phyloP scores from a whole-genome alignment of 53 echinoderm and acorn worm genomes.

The Arbacia lixula region DNA sequence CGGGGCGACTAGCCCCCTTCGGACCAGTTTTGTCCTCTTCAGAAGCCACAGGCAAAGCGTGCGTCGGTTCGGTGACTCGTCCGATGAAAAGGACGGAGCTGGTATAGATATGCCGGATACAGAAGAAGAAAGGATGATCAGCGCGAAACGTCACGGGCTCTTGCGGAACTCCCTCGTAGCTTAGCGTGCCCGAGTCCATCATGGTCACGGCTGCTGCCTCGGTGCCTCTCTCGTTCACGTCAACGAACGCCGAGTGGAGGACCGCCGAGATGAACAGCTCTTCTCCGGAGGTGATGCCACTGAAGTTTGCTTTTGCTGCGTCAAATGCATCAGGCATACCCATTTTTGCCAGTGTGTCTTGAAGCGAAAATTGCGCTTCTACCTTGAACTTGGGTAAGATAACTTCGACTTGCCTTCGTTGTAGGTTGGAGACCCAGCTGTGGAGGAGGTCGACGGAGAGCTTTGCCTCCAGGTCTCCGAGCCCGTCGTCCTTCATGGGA shows the following conservation, averaged over 20 bases:
- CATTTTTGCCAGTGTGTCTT: conserved; percentile 63
- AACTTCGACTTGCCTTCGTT: conserved; percentile 52
- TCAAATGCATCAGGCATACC: conserved; percentile 82
- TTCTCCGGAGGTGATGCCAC: conserved; percentile 59
- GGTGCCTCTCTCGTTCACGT: conserved; percentile 93
- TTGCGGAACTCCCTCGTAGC: too few species aligned
- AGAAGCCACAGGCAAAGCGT: too few species aligned
- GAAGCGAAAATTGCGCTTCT: conserved; percentile 63
- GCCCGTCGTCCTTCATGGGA: conserved; percentile 69
- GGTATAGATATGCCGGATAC: conserved; percentile 66
- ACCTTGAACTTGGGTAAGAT: conserved; percentile 82
- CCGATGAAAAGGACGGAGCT: conserved; percentile 79
- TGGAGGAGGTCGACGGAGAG: conserved; percentile 58
- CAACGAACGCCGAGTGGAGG: conserved; percentile 83
- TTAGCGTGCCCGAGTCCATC: too few species aligned
- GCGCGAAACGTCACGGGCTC: conserved; percentile 39
- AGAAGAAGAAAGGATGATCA: conserved; percentile 88
- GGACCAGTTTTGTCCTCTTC: too few species aligned
- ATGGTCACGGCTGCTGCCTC: conserved; percentile 82
- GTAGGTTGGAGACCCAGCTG: conserved; percentile 22
- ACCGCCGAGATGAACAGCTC: conserved; percentile 72
- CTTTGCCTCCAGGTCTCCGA: conserved; percentile 60
- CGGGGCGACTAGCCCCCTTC: too few species aligned
- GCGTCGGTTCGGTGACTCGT: too few species aligned
- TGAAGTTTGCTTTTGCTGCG: conserved; percentile 68